Evolutionary conservation across 2,113 vertebrate genomes (phyloP), one percentile per base, ranked within the genome.

Genomic region (Ceyx cyanopectus): DNA sequence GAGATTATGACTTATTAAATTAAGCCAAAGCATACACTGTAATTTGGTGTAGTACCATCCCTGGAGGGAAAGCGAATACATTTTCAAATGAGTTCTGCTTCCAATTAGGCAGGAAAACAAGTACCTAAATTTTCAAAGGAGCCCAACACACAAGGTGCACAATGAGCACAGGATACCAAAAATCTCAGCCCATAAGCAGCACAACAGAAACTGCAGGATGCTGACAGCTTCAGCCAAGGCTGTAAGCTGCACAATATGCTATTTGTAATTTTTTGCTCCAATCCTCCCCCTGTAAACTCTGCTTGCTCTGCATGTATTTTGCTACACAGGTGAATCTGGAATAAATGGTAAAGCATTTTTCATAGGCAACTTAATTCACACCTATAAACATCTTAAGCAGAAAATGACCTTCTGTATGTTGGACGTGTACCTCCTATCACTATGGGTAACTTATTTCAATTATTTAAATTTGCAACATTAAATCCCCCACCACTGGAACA

Each of bases 1-100:
- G 94, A 96, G 94, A 96, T 96, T 96, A 96, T 96, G 88, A 92
- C 80, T 95, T 95, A 96, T 95, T 96, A 96, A 96, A 95, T 95
- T 96, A 96, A 96, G 94, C 96, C 95, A 96, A 94, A 94, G 86
- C 89, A 94, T 82, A 94, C 95, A 91, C 66, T 91, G 74, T 93
- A 79, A 85, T 92, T 89, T 92, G 78, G 92, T 94, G 79, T 16
- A 91, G 91, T 80, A 93, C 81, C 75, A 80, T 96, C 94, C 96
- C 95, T 94, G 89, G 89, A 93, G 95, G 94, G 89, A 92, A 94
- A 93, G 87, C 1, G 15, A 94, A 95, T 91, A 91, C 74, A 74
- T 85, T 96, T 94, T 95, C 87, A 95, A 92, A 94, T 54, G 63
- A 85, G 60, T 80, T 93, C 96, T 96, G 92, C 92, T 96, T 95